phyloP scores from a whole-genome alignment of 2,888 invertebrate genomes.

The Pandemis cinnamomeana region DNA sequence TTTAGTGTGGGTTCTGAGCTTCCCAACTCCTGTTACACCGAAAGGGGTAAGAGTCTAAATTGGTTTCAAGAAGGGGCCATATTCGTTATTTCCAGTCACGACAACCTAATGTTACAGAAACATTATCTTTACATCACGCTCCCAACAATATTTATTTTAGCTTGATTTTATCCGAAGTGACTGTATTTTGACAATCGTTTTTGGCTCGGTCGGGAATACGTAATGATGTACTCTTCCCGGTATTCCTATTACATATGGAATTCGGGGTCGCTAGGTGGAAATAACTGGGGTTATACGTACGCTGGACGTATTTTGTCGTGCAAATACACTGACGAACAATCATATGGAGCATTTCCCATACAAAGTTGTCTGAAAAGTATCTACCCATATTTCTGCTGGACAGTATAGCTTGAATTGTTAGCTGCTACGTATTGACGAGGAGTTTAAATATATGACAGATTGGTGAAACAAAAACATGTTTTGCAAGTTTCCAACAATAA shows the following conservation, averaged over 20 bases:
- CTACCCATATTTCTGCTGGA: too few species aligned
- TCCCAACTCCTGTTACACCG: too few species aligned
- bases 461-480: neutral
- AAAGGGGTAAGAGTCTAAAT: too few species aligned
- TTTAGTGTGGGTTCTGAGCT: too few species aligned
- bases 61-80: too few species aligned
- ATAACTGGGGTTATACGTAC: conserved; percentile 1
- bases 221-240: conserved; percentile 12
- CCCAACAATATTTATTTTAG: neutral
- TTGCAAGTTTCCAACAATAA: too few species aligned
- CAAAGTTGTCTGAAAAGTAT: too few species aligned
- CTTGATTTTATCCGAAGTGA: neutral
- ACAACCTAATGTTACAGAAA: neutral
- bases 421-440: too few species aligned
- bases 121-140: neutral
- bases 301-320: neutral
- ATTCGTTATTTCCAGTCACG: neutral
- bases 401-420: too few species aligned
- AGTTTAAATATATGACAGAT: too few species aligned
- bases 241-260: conserved; percentile 22
- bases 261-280: conserved; percentile 11
- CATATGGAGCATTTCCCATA: too few species aligned
- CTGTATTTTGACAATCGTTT: conserved; percentile 28
- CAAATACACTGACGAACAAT: too few species aligned
- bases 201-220: conserved; percentile 12